Percentiles rank a stretch among this genome's conserved stretches.
Conservation (phyloP, 2,797 vertebrate species). For the Halcyon badia region DNA sequence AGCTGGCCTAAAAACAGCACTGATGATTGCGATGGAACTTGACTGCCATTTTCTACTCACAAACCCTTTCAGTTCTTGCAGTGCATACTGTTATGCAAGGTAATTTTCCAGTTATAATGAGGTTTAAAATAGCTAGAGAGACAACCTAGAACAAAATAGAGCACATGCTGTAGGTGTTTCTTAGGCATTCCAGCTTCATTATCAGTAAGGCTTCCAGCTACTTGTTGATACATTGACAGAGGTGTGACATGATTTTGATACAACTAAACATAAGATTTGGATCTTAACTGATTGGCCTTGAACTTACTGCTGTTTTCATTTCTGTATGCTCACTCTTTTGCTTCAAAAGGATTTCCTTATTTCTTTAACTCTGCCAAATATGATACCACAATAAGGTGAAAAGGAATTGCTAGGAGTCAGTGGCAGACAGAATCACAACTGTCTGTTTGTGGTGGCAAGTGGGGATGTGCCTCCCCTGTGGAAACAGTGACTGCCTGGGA, state of each 20-base stretch:
- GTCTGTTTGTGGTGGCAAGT: not conserved
- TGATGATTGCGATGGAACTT: slow-evolving; percentile 38
- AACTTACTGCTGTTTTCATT: slow-evolving; percentile 6
- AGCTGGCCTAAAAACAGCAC: slow-evolving; percentile 39
- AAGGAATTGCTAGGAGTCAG: not conserved
- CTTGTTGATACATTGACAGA: not conserved
- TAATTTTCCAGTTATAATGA: slow-evolving; percentile 54
- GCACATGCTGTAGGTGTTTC: slow-evolving; percentile 5
- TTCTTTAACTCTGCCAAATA: not conserved
- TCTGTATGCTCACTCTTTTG: not conserved
- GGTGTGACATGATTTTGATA: slow-evolving; percentile 13
- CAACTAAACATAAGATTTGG: not conserved
- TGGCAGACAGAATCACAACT: not conserved
- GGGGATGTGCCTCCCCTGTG: rapidly evolving
- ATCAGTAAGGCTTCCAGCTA: slow-evolving; percentile 15
- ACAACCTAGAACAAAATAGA: not conserved
- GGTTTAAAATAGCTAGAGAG: slow-evolving; percentile 51
- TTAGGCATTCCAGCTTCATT: not conserved
- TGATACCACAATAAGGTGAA: not conserved
- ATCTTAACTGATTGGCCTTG: not conserved
- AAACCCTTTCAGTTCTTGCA: not conserved
- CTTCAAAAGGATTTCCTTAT: not conserved
- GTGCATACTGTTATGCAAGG: slow-evolving; percentile 36
- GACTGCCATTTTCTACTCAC: slow-evolving; percentile 38
- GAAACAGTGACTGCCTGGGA: not conserved